Percentiles rank a stretch among this genome's conserved stretches.
Conservation (phyloP, 2,888 invertebrate species). For the Aromia moschata region DNA sequence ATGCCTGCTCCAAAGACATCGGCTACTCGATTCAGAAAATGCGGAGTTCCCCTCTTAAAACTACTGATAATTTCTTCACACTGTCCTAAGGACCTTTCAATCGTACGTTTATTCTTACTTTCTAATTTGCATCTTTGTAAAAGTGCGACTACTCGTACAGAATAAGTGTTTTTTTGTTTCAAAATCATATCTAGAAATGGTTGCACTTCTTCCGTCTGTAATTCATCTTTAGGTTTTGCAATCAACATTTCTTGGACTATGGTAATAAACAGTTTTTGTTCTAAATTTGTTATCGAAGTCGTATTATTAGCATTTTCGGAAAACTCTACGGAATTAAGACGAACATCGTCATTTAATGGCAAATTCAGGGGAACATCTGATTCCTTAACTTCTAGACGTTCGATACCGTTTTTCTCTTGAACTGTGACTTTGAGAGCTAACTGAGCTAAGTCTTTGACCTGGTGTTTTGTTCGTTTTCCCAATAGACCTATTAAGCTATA, state of each 20-base stretch:
- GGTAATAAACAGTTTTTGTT: slow-evolving; percentile 82
- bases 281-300: slow-evolving; percentile 69
- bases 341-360: slow-evolving; percentile 84
- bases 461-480: slow-evolving; percentile 91
- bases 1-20: slow-evolving; percentile 78
- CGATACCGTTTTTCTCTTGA: slow-evolving; percentile 60
- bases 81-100: slow-evolving; percentile 89
- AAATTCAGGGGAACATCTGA: slow-evolving; percentile 74
- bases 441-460: slow-evolving; percentile 84
- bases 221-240: slow-evolving; percentile 81
- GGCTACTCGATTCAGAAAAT: slow-evolving; percentile 63
- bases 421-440: slow-evolving; percentile 75
- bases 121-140: slow-evolving; percentile 79
- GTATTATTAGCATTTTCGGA: slow-evolving; percentile 66
- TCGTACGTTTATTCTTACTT: slow-evolving; percentile 78
- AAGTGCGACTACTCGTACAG: slow-evolving; percentile 78
- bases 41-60: slow-evolving; percentile 61
- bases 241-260: slow-evolving; percentile 77
- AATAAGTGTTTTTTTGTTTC: slow-evolving; percentile 78
- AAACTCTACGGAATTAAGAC: slow-evolving; percentile 82
- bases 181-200: slow-evolving; percentile 78
- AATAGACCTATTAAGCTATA: slow-evolving; percentile 79
- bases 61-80: slow-evolving; percentile 80
- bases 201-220: slow-evolving; percentile 82
- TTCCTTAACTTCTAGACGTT: slow-evolving; percentile 64